Percentiles rank a stretch among this genome's conserved stretches.
These are phyloP conservation scores for Malurus alboscapulatus DNA, from an alignment of 2,113 vertebrate species.

Conservation along the genomic window DNA sequence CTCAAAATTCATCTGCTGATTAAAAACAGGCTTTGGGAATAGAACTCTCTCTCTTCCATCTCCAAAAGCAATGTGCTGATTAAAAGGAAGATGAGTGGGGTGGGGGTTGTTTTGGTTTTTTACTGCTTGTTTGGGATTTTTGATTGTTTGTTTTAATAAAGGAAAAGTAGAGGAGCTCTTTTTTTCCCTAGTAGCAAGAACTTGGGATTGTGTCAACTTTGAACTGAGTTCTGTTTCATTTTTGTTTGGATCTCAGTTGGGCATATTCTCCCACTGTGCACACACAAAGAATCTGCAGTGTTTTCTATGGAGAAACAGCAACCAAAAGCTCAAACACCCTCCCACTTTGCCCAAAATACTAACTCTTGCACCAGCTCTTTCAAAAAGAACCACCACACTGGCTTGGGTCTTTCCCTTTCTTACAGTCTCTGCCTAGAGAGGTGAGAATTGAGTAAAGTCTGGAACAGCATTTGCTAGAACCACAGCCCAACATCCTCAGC, in stretches of 20 bases:
- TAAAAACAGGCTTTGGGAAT: constrained; percentile 30
- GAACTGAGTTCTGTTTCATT: constrained; percentile 9
- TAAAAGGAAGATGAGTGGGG: neutral
- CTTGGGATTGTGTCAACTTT: constrained; percentile 1
- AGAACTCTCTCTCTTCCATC: neutral
- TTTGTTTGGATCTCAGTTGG: constrained; percentile 15
- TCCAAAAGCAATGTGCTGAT: neutral
- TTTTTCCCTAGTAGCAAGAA: neutral
- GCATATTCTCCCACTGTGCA: constrained; percentile 4
- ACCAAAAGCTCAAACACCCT: neutral
- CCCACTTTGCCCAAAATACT: neutral
- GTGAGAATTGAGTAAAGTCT: neutral
- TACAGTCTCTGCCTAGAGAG: neutral
- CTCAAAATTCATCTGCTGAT: constrained; percentile 43
- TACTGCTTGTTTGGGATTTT: neutral
- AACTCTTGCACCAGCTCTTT: neutral
- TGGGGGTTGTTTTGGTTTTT: neutral
- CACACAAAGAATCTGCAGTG: constrained; percentile 13
- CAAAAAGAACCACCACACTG: neutral
- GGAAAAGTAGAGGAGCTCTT: neutral
- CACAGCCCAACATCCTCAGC: neutral
- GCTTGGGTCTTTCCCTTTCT: neutral
- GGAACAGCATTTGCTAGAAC: neutral
- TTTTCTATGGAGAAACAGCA: neutral
- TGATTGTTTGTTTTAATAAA: neutral